Percentiles rank a stretch among this genome's conserved stretches.
These are phyloP conservation scores for Caenorhabditis sp. DNA, from an alignment of 2,888 invertebrate genomes.

Conservation along the genomic window DNA sequence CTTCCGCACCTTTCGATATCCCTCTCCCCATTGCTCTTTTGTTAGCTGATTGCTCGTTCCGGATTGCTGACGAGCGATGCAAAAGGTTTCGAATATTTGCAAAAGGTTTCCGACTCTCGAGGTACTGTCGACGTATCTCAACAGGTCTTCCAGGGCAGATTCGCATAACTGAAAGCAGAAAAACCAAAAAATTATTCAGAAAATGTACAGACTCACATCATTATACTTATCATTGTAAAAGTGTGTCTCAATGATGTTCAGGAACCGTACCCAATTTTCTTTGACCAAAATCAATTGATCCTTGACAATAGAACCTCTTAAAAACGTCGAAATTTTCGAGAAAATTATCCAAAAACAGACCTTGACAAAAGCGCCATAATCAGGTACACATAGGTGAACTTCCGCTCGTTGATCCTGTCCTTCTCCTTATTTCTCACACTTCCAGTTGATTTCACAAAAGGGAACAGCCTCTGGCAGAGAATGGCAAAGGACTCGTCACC, in stretches of 20 bases:
- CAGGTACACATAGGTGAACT: conserved; percentile 39
- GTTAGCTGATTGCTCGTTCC: conserved; percentile 25
- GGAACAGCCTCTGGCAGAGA: not conserved
- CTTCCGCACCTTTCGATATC: conserved; percentile 45
- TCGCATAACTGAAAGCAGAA: conserved; percentile 43
- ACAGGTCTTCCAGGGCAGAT: conserved; percentile 37
- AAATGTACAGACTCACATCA: conserved; percentile 13
- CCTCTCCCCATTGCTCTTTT: conserved; percentile 26
- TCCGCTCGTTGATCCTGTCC: conserved; percentile 20
- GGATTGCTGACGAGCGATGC: conserved; percentile 7
- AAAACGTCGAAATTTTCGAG: not conserved
- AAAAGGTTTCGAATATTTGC: conserved; percentile 16
- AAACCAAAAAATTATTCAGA: not conserved
- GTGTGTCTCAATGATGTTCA: conserved; percentile 9
- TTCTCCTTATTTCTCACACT: not conserved
- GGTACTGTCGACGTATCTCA: conserved; percentile 31
- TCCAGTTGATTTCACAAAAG: not conserved
- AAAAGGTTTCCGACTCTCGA: conserved; percentile 7
- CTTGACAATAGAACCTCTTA: conserved; percentile 53
- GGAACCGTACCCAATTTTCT: conserved; percentile 6
- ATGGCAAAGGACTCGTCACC: too few relatives aligned
- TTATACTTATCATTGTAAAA: conserved; percentile 16
- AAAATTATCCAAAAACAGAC: not conserved
- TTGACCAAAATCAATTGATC: conserved; percentile 21
- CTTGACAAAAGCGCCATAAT: conserved; percentile 36